Conservation (phyloP, 2,888 invertebrate genomes). For the Leptothorax acervorum region DNA sequence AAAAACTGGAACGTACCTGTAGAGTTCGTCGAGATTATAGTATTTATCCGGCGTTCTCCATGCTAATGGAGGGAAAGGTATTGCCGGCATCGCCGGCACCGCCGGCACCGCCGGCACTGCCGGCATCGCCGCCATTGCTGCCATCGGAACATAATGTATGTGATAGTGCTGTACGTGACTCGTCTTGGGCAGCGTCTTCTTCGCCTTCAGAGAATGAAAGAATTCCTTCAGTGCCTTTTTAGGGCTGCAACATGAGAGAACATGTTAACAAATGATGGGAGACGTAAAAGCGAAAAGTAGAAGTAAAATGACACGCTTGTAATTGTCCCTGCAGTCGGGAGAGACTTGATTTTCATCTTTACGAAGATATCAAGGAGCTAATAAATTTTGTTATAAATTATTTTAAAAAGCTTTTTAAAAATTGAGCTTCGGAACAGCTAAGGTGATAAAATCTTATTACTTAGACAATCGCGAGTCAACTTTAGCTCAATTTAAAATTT, state of each 20-base stretch:
- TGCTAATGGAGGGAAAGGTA: slow-evolving; percentile 58
- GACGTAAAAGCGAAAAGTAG: background rate
- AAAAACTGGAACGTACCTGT: slow-evolving; percentile 67
- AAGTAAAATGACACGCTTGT: background rate
- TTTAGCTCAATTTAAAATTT: background rate
- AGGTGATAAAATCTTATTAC: background rate
- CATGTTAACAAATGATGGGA: background rate
- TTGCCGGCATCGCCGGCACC: slow-evolving; percentile 1
- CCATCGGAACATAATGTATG: slow-evolving; percentile 77
- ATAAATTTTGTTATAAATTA: background rate
- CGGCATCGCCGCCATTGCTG: background rate
- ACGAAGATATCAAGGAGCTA: background rate
- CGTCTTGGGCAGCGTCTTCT: slow-evolving; percentile 62
- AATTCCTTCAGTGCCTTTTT: slow-evolving; percentile 72
- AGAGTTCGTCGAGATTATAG: slow-evolving; percentile 68
- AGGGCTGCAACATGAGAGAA: slow-evolving; percentile 70
- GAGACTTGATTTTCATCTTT: background rate
- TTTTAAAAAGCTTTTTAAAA: background rate
- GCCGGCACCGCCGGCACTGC: slow-evolving; percentile 7
- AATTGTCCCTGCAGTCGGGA: background rate
- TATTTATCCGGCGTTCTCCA: slow-evolving; percentile 71
- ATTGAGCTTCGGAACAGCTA: background rate
- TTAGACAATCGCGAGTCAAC: background rate
- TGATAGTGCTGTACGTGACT: slow-evolving; percentile 74
- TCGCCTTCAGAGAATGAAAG: slow-evolving; percentile 71